Base-by-base conservation (phyloP, 2,888 invertebrate genomes). In the Apantesis nais region DNA sequence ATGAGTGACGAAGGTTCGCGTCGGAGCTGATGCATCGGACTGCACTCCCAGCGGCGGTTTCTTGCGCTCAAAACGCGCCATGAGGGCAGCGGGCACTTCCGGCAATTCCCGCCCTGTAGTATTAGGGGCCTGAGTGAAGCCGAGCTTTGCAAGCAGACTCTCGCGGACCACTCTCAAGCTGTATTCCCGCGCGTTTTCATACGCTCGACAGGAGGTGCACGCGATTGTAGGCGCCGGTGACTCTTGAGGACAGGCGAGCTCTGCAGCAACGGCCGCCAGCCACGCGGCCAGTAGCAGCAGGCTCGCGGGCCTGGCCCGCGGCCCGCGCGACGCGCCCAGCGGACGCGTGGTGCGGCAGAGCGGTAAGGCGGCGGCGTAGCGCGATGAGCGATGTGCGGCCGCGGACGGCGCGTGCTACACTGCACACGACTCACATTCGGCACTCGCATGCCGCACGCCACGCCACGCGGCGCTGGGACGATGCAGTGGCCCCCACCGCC, bases 101-200 rank as follows among this genome's bases (percentile, higher is more conserved):
- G 96, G 96, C 81, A 96, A 90, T 81, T 92, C 90, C 70, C 95
- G 91, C 67, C 95, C 95, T 29, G 96, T 96, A 73, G 96, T 96
- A 86, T 97, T 97, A 60, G 97, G 97, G 63, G 96, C 95, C 81
- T 95, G 95, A 73, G 95, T 91, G 85, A 97, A 92, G 76, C 96
- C 96, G 74, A 97, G 92, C 82, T 96, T 96, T 78, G 95, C 95
- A 72, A 97, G 91, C 74, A 97, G 95, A 87, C 96, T 96, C 87
- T 96, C 95, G 86, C 96, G 96, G 81, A 97, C 96, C 71, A 96
- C 95, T 84, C 95, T 95, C 74, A 97, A 92, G 85, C 95, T 96
- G 82, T 96, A 95, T 82, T 95, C 95, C 79, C 96, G 95, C 68
- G 96, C 93, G 88, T 95, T 95, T 81, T 96, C 96, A 80, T 95